A percentile compares a stretch with the other conserved stretches of the same genome.
Conservation (phyloP, 2,888 invertebrate genomes). For the Chydorus sphaericus region DNA sequence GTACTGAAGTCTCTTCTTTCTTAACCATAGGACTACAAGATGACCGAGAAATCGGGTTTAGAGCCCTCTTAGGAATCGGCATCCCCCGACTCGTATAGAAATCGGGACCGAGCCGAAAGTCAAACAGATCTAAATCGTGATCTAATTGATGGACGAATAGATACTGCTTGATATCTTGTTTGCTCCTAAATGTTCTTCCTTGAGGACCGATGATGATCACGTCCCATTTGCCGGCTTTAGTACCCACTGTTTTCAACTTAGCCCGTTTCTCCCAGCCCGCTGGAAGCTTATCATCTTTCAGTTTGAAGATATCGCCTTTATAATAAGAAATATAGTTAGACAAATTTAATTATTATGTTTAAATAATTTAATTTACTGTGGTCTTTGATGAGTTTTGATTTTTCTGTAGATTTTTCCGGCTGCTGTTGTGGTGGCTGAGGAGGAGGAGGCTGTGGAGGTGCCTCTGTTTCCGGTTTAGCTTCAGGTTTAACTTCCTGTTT, state of each 20-base stretch:
- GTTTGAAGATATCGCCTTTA: neutral
- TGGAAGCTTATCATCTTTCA: constrained; percentile 39
- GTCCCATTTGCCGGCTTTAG: constrained; percentile 68
- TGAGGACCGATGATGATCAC: constrained; percentile 45
- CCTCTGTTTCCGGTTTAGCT: too few species aligned
- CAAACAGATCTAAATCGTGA: constrained; percentile 10
- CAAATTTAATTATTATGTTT: neutral
- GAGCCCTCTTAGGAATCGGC: neutral
- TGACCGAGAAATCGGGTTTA: too few species aligned
- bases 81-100: constrained; percentile 7
- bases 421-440: too few species aligned
- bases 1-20: constrained; percentile 1
- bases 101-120: constrained; percentile 9
- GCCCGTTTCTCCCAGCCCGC: constrained; percentile 64
- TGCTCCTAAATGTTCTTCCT: constrained; percentile 8
- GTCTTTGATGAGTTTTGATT: too few species aligned
- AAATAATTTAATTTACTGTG: neutral
- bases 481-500: neutral
- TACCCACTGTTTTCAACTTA: constrained; percentile 47
- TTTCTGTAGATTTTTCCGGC: too few species aligned
- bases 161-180: constrained; percentile 9
- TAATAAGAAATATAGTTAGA: neutral
- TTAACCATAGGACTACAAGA: neutral
- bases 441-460: too few species aligned
- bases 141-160: neutral